These are phyloP conservation scores for Sinodicranocentrus sp. DNA, from an alignment of 2,888 invertebrate genomes.

Conservation along the genomic window DNA sequence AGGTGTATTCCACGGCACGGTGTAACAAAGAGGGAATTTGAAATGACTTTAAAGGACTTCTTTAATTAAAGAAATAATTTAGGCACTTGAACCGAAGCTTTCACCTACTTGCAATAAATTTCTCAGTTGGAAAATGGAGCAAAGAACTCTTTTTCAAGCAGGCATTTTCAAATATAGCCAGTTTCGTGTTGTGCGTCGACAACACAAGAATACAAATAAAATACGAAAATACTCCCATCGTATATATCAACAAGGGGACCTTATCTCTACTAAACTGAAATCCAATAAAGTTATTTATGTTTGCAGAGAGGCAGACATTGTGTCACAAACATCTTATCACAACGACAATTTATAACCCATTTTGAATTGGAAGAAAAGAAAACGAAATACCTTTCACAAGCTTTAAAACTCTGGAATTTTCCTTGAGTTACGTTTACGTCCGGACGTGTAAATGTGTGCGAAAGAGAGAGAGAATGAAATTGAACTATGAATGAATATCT, in stretches of 20 bases:
- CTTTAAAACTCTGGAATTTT: constrained; percentile 20
- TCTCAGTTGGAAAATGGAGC: too few species aligned
- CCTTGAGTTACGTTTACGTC: background rate
- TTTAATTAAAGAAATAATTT: background rate
- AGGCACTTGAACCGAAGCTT: too few species aligned
- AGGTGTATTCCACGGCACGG: too few species aligned
- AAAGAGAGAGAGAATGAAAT: constrained; percentile 23
- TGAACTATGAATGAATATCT: constrained; percentile 41
- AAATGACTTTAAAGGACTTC: background rate
- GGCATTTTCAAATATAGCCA: background rate
- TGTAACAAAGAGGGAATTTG: too few species aligned
- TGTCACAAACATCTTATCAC: constrained; percentile 68
- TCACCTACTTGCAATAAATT: too few species aligned
- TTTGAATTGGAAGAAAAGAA: constrained; percentile 53
- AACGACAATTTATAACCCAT: constrained; percentile 63
- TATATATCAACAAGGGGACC: constrained; percentile 14
- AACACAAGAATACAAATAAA: too few species aligned
- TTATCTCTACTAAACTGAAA: constrained; percentile 50
- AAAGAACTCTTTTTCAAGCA: too few species aligned
- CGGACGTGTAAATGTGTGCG: background rate
- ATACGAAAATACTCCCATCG: background rate
- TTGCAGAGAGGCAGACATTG: constrained; percentile 49
- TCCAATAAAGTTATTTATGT: constrained; percentile 66
- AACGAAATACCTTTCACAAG: background rate
- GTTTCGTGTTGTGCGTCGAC: too few species aligned